Conservation (phyloP, 30 jellyfish, hydroid and myxozoan genomes). For the Aurelia sp. region DNA sequence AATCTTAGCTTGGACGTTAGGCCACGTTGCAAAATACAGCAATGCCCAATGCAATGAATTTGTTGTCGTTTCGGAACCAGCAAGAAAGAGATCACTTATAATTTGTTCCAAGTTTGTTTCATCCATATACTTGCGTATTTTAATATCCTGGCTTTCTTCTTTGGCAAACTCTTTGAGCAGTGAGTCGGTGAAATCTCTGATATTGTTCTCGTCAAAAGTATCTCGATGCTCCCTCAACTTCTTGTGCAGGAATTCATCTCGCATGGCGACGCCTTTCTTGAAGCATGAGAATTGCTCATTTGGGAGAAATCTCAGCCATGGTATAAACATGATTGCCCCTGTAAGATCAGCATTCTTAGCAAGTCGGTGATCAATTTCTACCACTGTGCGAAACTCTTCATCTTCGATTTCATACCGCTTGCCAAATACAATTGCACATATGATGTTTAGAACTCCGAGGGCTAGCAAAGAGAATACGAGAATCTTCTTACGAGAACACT, state of each 20-base stretch:
- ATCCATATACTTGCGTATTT: neutral
- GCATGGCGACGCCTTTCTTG: constrained; percentile 35
- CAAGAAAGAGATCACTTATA: constrained; percentile 66
- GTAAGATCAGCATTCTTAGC: neutral
- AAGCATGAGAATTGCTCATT: constrained; percentile 28
- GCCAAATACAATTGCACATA: too few relatives aligned
- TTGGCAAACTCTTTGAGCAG: constrained; percentile 19
- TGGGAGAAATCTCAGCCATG: constrained; percentile 81
- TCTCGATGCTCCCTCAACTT: constrained; percentile 53
- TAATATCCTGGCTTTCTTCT: constrained; percentile 17
- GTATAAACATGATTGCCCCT: constrained; percentile 35
- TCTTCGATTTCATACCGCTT: too few relatives aligned
- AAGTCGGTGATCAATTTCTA: too few relatives aligned
- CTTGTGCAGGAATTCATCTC: constrained; percentile 45
- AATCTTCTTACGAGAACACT: too few relatives aligned
- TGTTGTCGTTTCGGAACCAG: constrained; percentile 76
- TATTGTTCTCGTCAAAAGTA: constrained; percentile 60
- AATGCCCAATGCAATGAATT: constrained; percentile 75
- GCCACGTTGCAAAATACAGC: constrained; percentile 67
- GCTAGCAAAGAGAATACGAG: too few relatives aligned
- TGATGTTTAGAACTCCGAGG: too few relatives aligned
- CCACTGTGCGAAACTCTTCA: too few relatives aligned
- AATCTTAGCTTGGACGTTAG: constrained; percentile 59
- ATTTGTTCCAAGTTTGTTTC: constrained; percentile 54
- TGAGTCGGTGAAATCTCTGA: constrained; percentile 78